phyloP scores from a whole-genome alignment of 2,797 vertebrate species.

The Rhyacichthys aspro region DNA sequence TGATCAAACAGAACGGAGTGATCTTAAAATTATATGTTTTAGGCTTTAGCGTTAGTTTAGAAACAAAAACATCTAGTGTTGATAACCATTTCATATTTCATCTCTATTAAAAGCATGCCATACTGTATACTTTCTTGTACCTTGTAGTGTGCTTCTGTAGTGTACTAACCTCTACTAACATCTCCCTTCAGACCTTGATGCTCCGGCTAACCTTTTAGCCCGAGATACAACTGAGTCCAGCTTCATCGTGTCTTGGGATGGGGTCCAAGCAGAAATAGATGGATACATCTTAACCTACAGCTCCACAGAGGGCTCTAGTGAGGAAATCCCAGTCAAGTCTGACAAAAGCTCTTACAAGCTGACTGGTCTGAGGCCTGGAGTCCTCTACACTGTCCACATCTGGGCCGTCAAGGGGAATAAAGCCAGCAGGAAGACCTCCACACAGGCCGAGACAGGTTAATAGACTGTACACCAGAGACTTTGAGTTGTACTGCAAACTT shows the following conservation, averaged over 20 bases:
- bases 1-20: too few relatives aligned
- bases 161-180: constrained; percentile 51
- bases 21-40: too few relatives aligned
- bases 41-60: not conserved
- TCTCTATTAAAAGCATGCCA: constrained; percentile 2
- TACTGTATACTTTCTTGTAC: constrained; percentile 2
- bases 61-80: not conserved
- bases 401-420: constrained; percentile 81
- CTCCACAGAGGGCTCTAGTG: constrained; percentile 70
- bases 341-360: constrained; percentile 70
- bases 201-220: constrained; percentile 77
- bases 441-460: constrained; percentile 71
- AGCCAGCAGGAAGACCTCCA: constrained; percentile 76
- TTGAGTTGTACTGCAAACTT: too few relatives aligned
- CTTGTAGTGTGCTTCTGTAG: constrained; percentile 23
- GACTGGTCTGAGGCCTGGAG: constrained; percentile 77
- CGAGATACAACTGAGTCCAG: constrained; percentile 77
- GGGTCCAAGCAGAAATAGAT: constrained; percentile 74
- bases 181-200: constrained; percentile 73
- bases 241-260: constrained; percentile 80
- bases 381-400: constrained; percentile 76
- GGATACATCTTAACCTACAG: constrained; percentile 81
- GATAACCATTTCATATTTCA: not conserved
- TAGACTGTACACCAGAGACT: not conserved
- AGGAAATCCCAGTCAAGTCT: constrained; percentile 71